phyloP scores from a whole-genome alignment of 2,797 vertebrate genomes.

The Pangasius djambal region DNA sequence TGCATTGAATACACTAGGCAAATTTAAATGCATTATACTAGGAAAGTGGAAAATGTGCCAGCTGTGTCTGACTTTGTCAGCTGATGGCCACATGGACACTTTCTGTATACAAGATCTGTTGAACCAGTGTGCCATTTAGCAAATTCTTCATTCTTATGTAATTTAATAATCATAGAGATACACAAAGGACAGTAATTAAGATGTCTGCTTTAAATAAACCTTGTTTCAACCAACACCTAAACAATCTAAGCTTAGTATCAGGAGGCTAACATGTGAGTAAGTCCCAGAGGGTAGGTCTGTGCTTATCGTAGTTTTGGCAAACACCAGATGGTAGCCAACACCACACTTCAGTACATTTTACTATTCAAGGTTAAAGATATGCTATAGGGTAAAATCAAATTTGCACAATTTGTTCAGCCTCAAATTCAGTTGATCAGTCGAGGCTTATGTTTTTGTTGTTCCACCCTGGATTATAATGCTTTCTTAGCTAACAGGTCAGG shows the following conservation, averaged over 20 bases:
- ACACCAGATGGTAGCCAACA: neutral
- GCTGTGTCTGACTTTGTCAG: neutral
- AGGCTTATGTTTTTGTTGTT: no score
- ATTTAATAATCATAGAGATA: neutral
- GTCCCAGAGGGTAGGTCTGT: neutral
- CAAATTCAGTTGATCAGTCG: neutral
- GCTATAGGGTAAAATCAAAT: neutral
- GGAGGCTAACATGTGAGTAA: neutral
- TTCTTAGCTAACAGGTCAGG: conserved; percentile 1
- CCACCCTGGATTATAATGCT: neutral
- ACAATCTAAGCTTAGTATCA: neutral
- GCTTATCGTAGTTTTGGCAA: neutral
- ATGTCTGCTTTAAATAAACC: neutral
- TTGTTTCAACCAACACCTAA: neutral
- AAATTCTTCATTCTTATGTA: neutral
- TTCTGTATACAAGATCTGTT: neutral
- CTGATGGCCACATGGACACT: neutral
- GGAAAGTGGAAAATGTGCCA: neutral
- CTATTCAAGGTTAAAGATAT: neutral
- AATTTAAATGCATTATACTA: neutral
- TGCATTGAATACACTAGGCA: neutral
- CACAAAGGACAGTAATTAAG: neutral
- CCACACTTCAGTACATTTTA: neutral
- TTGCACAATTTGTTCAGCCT: neutral
- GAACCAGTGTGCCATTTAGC: neutral